Percentiles rank a stretch among this genome's conserved stretches.
Evolutionary conservation across 2,888 invertebrate species (phyloP).

Genomic region (Sussaba pulchella): DNA sequence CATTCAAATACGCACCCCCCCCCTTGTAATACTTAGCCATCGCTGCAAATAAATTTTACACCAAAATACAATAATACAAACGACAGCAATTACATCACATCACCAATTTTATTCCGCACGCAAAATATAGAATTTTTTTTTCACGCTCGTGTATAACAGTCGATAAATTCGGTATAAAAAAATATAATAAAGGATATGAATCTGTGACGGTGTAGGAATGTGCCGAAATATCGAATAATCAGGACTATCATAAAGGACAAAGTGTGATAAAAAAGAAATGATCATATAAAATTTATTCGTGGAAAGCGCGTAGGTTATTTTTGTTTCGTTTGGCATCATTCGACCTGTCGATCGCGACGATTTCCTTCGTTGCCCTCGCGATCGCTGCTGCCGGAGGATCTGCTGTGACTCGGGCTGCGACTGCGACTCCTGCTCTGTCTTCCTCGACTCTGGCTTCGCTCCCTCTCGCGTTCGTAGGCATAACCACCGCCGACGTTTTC

Average conservation of each 20-base stretch:
- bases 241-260: constrained; percentile 25
- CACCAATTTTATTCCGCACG: constrained; percentile 59
- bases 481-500: constrained; percentile 58
- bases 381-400: constrained; percentile 75
- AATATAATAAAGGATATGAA: constrained; percentile 28
- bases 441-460: constrained; percentile 65
- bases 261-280: constrained; percentile 23
- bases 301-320: not conserved
- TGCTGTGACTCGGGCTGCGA: constrained; percentile 71
- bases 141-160: constrained; percentile 24
- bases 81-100: not conserved
- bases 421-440: constrained; percentile 73
- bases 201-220: constrained; percentile 14
- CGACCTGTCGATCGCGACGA: constrained; percentile 56
- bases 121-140: constrained; percentile 45
- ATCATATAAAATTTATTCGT: not conserved
- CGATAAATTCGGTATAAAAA: constrained; percentile 16
- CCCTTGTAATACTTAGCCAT: not conserved
- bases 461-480: constrained; percentile 63
- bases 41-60: not conserved
- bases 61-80: not conserved
- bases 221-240: constrained; percentile 8
- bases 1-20: not conserved
- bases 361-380: constrained; percentile 68
- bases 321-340: constrained; percentile 22